A percentile compares a stretch with the other conserved stretches of the same genome.
Conservation (phyloP, 2,888 invertebrate species). For the Apantesis nais region DNA sequence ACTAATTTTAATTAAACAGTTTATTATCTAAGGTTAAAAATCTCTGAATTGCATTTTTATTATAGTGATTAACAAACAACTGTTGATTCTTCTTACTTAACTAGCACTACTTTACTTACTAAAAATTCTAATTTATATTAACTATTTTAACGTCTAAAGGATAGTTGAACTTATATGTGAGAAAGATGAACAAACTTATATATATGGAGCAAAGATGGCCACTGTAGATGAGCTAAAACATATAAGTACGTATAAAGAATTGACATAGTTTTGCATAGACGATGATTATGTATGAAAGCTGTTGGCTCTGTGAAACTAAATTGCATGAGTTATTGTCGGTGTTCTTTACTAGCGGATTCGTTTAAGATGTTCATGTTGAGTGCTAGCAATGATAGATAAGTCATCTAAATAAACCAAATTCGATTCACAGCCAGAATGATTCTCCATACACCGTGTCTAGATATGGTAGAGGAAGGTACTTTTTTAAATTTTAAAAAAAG, state of each 20-base stretch:
- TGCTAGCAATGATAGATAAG: conserved; percentile 55
- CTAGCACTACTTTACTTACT: conserved; percentile 76
- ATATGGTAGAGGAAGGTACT: conserved; percentile 78
- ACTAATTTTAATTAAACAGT: conserved; percentile 69
- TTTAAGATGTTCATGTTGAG: conserved; percentile 37
- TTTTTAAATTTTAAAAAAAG: conserved; percentile 62
- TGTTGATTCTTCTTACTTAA: conserved; percentile 72
- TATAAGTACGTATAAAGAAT: conserved; percentile 64
- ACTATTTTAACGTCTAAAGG: conserved; percentile 72
- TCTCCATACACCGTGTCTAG: conserved; percentile 79
- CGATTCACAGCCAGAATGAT: conserved; percentile 85
- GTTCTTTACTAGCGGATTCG: conserved; percentile 49
- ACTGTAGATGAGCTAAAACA: conserved; percentile 41
- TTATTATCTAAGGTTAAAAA: conserved; percentile 77
- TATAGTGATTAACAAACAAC: conserved; percentile 83
- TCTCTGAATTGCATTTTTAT: conserved; percentile 84
- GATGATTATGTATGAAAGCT: conserved; percentile 41
- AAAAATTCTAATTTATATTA: conserved; percentile 67
- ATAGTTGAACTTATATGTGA: conserved; percentile 57
- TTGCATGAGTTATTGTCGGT: conserved; percentile 69
- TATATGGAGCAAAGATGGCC: conserved; percentile 39
- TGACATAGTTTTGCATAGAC: conserved; percentile 58
- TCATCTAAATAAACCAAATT: conserved; percentile 76
- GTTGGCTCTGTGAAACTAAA: conserved; percentile 38
- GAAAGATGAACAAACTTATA: conserved; percentile 48